Conservation (phyloP, 1,140 invertebrate genomes). For the Bathynomus jamesi region DNA sequence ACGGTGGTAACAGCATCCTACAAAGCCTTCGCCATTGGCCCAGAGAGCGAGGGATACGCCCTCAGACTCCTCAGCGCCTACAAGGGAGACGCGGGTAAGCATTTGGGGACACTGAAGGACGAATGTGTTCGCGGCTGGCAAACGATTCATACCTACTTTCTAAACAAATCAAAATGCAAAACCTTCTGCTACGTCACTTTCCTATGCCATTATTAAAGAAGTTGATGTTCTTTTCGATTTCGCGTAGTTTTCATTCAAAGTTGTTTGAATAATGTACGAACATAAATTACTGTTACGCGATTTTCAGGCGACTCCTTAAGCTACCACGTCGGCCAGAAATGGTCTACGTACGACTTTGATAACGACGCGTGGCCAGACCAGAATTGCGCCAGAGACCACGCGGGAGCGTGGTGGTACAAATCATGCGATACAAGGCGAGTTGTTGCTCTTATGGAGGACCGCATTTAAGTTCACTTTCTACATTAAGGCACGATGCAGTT, state of each 20-base stretch:
- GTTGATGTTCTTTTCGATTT: too few relatives aligned
- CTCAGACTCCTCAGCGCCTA: slow-evolving; percentile 55
- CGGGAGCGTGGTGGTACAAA: slow-evolving; percentile 58
- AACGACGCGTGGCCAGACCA: slow-evolving; percentile 61
- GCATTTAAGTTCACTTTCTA: too few relatives aligned
- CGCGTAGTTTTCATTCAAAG: too few relatives aligned
- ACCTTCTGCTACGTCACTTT: too few relatives aligned
- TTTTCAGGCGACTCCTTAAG: slow-evolving; percentile 55
- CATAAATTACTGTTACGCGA: too few relatives aligned
- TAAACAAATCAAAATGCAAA: too few relatives aligned
- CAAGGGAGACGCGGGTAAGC: slow-evolving; percentile 51
- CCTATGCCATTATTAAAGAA: too few relatives aligned
- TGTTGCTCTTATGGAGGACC: too few relatives aligned
- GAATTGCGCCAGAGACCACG: slow-evolving; percentile 58
- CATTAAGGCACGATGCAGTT: too few relatives aligned
- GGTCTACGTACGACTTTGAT: slow-evolving; percentile 62
- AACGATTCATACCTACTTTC: too few relatives aligned
- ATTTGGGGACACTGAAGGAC: neutral
- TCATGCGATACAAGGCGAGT: slow-evolving; percentile 48
- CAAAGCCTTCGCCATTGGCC: slow-evolving; percentile 55
- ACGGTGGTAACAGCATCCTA: slow-evolving; percentile 53
- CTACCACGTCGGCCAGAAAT: slow-evolving; percentile 62
- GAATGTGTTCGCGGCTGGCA: too few relatives aligned
- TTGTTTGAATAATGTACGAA: too few relatives aligned
- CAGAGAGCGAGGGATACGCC: slow-evolving; percentile 56